A percentile compares a stretch with the other conserved stretches of the same genome.
phyloP scores from a whole-genome alignment of 2,797 vertebrate genomes.

The Hoplostethus mediterraneus region DNA sequence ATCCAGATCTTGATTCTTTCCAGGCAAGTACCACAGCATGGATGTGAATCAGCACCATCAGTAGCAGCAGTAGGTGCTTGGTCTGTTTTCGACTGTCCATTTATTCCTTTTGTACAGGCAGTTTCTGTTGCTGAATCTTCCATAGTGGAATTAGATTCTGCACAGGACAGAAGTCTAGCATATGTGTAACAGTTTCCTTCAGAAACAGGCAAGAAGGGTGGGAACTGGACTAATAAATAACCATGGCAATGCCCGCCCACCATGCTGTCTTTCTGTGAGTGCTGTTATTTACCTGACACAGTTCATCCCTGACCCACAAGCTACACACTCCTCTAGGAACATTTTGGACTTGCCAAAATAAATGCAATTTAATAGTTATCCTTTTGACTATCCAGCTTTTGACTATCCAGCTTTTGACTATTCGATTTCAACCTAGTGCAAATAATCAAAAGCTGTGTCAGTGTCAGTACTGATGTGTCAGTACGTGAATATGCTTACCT shows the following conservation, averaged over 20 bases:
- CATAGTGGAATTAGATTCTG: conserved; percentile 56
- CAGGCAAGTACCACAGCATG: conserved; percentile 66
- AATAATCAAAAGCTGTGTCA: too few species aligned
- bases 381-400: too few species aligned
- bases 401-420: too few species aligned
- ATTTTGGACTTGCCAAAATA: too few species aligned
- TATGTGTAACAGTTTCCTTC: conserved; percentile 33
- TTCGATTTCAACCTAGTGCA: too few species aligned
- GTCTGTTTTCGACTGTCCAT: conserved; percentile 43
- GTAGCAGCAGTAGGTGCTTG: conserved; percentile 55
- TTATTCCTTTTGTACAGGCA: conserved; percentile 25
- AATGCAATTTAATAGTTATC: too few species aligned
- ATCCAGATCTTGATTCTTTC: conserved; percentile 54
- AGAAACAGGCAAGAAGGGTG: conserved; percentile 39
- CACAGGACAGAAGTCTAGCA: conserved; percentile 50
- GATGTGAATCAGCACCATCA: conserved; percentile 59
- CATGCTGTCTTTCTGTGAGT: conserved; percentile 28
- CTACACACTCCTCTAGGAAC: conserved; percentile 1
- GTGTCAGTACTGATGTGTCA: too few species aligned
- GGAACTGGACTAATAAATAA: conserved; percentile 66
- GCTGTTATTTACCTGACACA: conserved; percentile 17
- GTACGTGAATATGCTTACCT: too few species aligned
- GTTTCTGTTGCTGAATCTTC: conserved; percentile 49
- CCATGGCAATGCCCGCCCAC: conserved; percentile 31
- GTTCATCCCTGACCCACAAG: conserved; percentile 17